phyloP scores from a whole-genome alignment of 1,140 invertebrate species.

The Camponotus vicinus region DNA sequence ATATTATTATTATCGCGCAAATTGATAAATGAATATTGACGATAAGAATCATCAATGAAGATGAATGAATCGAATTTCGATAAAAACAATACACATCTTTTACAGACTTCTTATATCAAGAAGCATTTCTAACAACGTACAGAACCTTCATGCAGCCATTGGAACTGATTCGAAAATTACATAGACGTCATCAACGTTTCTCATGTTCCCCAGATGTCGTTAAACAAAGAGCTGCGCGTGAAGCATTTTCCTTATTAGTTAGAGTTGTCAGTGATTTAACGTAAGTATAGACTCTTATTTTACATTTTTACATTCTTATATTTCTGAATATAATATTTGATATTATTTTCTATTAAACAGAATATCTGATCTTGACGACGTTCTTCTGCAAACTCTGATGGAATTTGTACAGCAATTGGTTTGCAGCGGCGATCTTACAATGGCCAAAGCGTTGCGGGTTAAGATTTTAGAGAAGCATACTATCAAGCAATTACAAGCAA shows the following conservation, averaged over 20 bases:
- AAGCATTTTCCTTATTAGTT: slow-evolving; percentile 95
- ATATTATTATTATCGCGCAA: neutral
- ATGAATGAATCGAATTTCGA: neutral
- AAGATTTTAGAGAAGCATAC: slow-evolving; percentile 97
- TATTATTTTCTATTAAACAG: slow-evolving; percentile 86
- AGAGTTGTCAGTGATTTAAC: slow-evolving; percentile 97
- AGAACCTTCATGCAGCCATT: slow-evolving; percentile 97
- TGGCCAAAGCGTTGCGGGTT: slow-evolving; percentile 95
- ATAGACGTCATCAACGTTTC: slow-evolving; percentile 95
- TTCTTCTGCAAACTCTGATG: slow-evolving; percentile 92
- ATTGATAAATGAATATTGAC: neutral
- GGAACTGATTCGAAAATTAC: slow-evolving; percentile 95
- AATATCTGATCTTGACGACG: slow-evolving; percentile 92
- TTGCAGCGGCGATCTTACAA: slow-evolving; percentile 93
- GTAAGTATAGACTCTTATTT: slow-evolving; percentile 87
- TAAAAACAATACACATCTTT: slow-evolving; percentile 47
- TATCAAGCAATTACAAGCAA: slow-evolving; percentile 87
- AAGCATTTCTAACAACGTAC: slow-evolving; percentile 98
- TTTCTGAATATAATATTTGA: neutral
- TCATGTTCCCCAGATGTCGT: slow-evolving; percentile 90
- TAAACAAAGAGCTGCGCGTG: slow-evolving; percentile 93
- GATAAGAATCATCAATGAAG: neutral
- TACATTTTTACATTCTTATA: neutral
- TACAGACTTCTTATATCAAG: slow-evolving; percentile 97
- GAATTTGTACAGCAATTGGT: slow-evolving; percentile 97